Conservation (phyloP, 2,113 vertebrate genomes). For the Fukomys damarensis region DNA sequence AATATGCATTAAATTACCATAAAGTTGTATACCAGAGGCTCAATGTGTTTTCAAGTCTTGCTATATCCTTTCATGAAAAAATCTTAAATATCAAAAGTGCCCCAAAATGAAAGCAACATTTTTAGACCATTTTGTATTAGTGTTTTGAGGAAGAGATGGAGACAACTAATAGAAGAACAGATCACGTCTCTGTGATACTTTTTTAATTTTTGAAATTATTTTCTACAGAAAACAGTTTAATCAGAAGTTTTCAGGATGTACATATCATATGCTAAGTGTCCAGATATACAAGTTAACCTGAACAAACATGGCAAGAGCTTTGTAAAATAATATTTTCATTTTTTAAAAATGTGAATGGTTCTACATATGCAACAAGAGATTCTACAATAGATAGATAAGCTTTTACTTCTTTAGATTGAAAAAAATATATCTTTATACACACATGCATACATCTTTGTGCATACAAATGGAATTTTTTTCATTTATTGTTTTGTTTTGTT, state of each 20-base stretch:
- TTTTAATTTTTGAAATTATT: background rate
- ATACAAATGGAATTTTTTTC: background rate
- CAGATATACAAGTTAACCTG: conserved; percentile 47
- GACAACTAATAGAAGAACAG: background rate
- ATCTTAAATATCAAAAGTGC: background rate
- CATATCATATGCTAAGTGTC: background rate
- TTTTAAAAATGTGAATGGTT: background rate
- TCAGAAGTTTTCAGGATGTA: background rate
- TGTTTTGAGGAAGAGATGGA: background rate
- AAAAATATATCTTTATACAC: background rate
- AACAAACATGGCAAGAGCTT: conserved; percentile 21
- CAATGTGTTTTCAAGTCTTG: background rate
- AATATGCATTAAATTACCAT: background rate
- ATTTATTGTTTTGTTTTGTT: background rate
- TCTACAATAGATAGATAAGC: background rate
- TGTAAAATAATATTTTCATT: background rate
- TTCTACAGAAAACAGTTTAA: background rate
- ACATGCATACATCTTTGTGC: background rate
- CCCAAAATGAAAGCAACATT: background rate
- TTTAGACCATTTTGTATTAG: background rate
- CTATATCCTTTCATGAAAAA: background rate
- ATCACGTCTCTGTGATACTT: background rate
- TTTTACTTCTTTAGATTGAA: background rate
- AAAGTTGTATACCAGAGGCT: background rate
- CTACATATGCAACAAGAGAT: background rate